Conservation (phyloP, 2,797 vertebrate genomes). For the Carduelis carduelis region DNA sequence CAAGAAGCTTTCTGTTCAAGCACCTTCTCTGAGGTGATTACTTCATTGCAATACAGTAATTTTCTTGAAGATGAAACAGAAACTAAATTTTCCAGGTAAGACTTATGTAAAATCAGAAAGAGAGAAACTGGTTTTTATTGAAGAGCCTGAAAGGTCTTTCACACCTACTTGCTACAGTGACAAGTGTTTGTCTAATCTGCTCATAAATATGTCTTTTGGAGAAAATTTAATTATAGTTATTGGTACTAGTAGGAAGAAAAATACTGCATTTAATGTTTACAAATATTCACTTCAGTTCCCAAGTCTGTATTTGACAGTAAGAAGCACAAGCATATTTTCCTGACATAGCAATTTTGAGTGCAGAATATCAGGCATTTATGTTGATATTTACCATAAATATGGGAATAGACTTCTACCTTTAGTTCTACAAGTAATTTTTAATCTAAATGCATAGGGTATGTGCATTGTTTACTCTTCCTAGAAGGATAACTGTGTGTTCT, state of each 20-base stretch:
- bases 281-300: background rate
- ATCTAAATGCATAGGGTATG: background rate
- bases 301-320: background rate
- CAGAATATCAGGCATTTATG: background rate
- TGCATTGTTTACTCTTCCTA: background rate
- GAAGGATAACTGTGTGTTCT: background rate
- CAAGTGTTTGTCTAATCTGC: background rate
- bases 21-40: background rate
- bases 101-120: background rate
- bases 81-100: background rate
- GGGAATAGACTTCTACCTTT: background rate
- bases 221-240: background rate
- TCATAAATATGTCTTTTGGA: background rate
- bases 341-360: background rate
- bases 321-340: background rate
- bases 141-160: background rate
- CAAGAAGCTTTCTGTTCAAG: background rate
- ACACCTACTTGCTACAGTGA: accelerated
- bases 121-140: background rate
- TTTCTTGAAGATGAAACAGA: background rate
- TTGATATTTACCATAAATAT: background rate
- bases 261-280: background rate
- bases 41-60: background rate
- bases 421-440: background rate
- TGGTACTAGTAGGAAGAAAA: background rate